Base-by-base conservation (phyloP, 2,113 vertebrate species). In the Casuarius casuarius region DNA sequence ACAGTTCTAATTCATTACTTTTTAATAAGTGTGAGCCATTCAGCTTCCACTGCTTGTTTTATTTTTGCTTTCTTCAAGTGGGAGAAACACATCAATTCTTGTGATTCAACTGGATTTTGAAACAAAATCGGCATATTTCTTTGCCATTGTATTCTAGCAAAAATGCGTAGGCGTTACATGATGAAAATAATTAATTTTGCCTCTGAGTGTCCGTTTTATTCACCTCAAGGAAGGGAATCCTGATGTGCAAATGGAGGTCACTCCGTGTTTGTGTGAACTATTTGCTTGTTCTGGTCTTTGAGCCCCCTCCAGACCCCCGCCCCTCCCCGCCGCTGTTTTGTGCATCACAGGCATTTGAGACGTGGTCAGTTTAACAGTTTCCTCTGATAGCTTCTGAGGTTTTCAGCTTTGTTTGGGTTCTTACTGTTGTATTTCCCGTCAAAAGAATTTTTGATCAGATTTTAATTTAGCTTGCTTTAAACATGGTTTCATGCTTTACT, bases 181-280 rank as follows among this genome's bases (percentile, higher is more conserved):
- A 67, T 94, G 51, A 51, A 87, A 94, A 58, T 61, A 94, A 51
- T 52, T 48, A 38, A 88, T 90, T 75, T 82, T 92, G 62, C 70
- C 54, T 72, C 61, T 68, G 38, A 17, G 18, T 78, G 22, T 91
- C 29, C 9, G 17, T 90, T 89, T 84, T 87, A 92, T 89, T 91
- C 77, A 42, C 77, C 38, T 40, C 12, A 40, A 87, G 73, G 73
- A 75, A 44, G 59, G 78, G n/a, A 89, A 84, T 89, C 80, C 62
- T 66, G 29, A 82, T 76, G 33, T 89, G 81, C 7, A 33, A 67
- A 70, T 63, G 81, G 87, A 54, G 74, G 62, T 42, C 23, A 54
- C 19, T 51, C 42, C n/a, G 22, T 76, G 7, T 82, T 91, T 62
- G 42, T 8, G 4, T 78, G 20, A 91, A 63, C 18, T 40, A 4